Conservation (phyloP, 2,888 invertebrate species). For the Neocrepidodera transversa region DNA sequence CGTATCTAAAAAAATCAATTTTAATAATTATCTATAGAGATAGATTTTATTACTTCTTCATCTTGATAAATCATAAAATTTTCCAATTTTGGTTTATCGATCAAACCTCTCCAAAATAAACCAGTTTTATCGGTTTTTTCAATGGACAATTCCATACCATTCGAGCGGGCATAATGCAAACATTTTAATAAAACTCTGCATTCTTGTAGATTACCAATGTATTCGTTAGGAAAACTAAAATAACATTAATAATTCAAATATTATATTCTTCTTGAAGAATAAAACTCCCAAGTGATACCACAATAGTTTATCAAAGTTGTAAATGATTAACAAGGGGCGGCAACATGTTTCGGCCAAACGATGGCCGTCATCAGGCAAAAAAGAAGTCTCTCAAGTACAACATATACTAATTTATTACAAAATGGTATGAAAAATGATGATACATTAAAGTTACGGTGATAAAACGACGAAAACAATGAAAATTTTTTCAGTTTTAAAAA, state of each 20-base stretch:
- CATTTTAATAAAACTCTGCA: constrained; percentile 61
- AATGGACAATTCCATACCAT: constrained; percentile 54
- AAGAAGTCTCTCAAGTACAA: too few relatives aligned
- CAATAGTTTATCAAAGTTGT: too few relatives aligned
- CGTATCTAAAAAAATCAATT: constrained; percentile 65
- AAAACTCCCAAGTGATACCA: too few relatives aligned
- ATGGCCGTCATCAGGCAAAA: too few relatives aligned
- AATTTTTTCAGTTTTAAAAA: too few relatives aligned
- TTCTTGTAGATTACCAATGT: constrained; percentile 44
- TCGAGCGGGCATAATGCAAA: constrained; percentile 62
- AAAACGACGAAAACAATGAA: too few relatives aligned
- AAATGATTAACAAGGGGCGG: too few relatives aligned
- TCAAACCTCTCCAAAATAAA: constrained; percentile 64
- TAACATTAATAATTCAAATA: constrained; percentile 2
- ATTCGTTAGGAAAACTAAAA: constrained; percentile 46
- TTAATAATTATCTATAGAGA: constrained; percentile 14
- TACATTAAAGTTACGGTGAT: too few relatives aligned
- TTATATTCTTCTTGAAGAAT: not conserved
- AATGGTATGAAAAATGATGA: too few relatives aligned
- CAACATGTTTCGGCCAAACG: too few relatives aligned
- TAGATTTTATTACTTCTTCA: constrained; percentile 64
- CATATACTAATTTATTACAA: too few relatives aligned
- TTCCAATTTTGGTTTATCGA: constrained; percentile 63
- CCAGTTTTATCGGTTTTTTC: constrained; percentile 41
- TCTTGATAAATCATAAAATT: constrained; percentile 66